A percentile compares a stretch with the other conserved stretches of the same genome.
Conservation (phyloP, 2,888 invertebrate species). For the Troglohyphantes excavatus region DNA sequence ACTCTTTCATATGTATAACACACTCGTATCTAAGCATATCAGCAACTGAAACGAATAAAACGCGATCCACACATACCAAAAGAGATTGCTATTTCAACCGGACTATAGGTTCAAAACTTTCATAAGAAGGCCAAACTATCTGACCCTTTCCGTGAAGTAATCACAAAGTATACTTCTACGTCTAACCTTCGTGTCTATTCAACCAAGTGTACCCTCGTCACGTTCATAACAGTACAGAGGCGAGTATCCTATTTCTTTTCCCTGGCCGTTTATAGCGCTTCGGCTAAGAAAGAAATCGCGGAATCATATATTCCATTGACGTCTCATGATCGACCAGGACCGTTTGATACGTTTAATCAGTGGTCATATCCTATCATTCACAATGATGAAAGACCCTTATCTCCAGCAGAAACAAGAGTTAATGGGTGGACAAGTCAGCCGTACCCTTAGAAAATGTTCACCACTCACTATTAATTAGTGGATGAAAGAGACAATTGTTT, state of each 20-base stretch:
- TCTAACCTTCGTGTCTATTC: slow-evolving; percentile 8
- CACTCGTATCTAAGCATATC: no score
- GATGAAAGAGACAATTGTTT: slow-evolving; percentile 26
- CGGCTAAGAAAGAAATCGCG: slow-evolving; percentile 47
- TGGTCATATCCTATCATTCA: slow-evolving; percentile 72
- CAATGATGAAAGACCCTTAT: slow-evolving; percentile 71
- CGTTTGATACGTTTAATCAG: slow-evolving; percentile 75
- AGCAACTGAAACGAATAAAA: no score
- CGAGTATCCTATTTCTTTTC: slow-evolving; percentile 50
- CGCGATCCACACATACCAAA: no score
- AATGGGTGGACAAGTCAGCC: slow-evolving; percentile 68
- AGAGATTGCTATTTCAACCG: no score
- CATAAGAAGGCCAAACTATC: neutral
- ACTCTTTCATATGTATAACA: no score
- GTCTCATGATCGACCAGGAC: slow-evolving; percentile 52
- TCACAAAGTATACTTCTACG: neutral
- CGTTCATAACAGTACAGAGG: slow-evolving; percentile 13
- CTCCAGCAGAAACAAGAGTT: slow-evolving; percentile 66
- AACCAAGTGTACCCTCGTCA: slow-evolving; percentile 45
- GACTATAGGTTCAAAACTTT: neutral
- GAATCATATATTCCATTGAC: slow-evolving; percentile 67
- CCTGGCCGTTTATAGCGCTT: slow-evolving; percentile 40
- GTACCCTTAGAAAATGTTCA: slow-evolving; percentile 41
- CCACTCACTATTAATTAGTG: slow-evolving; percentile 55
- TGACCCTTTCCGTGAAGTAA: neutral